Evolutionary conservation across 30 jellyfish, hydroid and myxozoan species (phyloP).

Genomic region (Clytia hemisphaerica): DNA sequence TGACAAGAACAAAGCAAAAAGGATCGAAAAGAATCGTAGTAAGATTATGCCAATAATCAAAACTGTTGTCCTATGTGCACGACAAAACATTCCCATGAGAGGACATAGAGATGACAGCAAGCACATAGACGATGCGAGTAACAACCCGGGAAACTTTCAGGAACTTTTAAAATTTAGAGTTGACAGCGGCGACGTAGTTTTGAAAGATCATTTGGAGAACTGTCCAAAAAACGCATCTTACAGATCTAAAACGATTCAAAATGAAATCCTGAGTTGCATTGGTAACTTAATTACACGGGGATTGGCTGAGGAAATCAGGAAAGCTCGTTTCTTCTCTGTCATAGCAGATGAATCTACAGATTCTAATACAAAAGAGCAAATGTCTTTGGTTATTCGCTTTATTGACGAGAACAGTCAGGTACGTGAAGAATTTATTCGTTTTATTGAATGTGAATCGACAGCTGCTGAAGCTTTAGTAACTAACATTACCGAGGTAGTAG

Average conservation of each 20-base stretch:
- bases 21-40: slow-evolving; percentile 15
- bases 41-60: slow-evolving; percentile 40
- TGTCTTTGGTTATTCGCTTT: too few relatives aligned
- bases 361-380: too few relatives aligned
- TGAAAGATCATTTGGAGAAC: slow-evolving; percentile 10
- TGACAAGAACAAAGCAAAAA: too few relatives aligned
- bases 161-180: slow-evolving; percentile 21
- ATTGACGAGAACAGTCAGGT: slow-evolving; percentile 1
- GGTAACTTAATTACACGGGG: slow-evolving; percentile 12
- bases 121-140: too few relatives aligned
- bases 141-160: slow-evolving; percentile 42
- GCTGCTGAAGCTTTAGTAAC: too few relatives aligned
- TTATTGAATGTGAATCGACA: slow-evolving; percentile 27
- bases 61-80: slow-evolving; percentile 39
- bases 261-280: slow-evolving; percentile 14
- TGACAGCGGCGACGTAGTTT: slow-evolving; percentile 4
- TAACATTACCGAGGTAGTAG: too few relatives aligned
- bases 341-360: too few relatives aligned
- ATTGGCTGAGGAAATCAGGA: slow-evolving; percentile 16
- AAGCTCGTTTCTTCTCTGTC: background rate
- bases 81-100: slow-evolving; percentile 46
- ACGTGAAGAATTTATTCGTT: slow-evolving; percentile 38
- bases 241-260: slow-evolving; percentile 24
- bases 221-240: slow-evolving; percentile 11
- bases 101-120: slow-evolving; percentile 58